A percentile compares a stretch with the other conserved stretches of the same genome.
Evolutionary conservation across 2,113 vertebrate species (phyloP).

Genomic region (Pongo abelii): DNA sequence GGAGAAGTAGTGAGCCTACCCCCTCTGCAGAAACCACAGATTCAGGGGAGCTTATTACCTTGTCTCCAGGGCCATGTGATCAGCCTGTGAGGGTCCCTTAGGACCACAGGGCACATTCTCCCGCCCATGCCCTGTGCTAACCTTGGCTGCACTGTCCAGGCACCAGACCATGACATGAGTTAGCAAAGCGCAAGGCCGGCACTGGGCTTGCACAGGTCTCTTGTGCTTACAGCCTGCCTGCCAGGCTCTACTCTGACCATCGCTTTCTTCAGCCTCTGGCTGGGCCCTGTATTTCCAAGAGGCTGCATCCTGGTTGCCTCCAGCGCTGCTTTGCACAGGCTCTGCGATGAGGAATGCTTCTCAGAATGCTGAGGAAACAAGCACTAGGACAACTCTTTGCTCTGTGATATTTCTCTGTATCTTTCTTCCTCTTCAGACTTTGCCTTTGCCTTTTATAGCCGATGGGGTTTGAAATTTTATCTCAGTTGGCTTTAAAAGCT

Average conservation of each 20-base stretch:
- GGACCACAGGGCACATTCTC: not conserved
- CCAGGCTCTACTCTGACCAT: not conserved
- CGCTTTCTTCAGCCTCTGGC: not conserved
- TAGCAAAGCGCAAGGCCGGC: rapidly evolving
- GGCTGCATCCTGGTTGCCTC: too few species aligned
- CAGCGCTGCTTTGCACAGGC: not conserved
- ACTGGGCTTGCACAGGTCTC: not conserved
- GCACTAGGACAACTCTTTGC: not conserved
- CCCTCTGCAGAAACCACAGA: not conserved
- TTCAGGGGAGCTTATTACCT: not conserved
- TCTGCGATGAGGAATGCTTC: not conserved
- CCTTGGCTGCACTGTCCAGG: not conserved
- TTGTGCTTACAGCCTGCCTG: not conserved
- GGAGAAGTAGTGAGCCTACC: not conserved
- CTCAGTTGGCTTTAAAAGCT: conserved; percentile 6
- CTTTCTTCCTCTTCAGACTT: not conserved
- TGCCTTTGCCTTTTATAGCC: not conserved
- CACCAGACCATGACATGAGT: not conserved
- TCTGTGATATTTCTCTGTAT: not conserved
- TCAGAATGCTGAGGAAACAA: not conserved
- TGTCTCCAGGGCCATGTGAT: not conserved
- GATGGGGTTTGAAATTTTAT: not conserved
- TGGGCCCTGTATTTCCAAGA: too few species aligned
- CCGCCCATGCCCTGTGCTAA: not conserved
- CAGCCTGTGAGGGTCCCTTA: not conserved